phyloP scores from a whole-genome alignment of 2,888 invertebrate genomes.

The Heliconius charithonia region DNA sequence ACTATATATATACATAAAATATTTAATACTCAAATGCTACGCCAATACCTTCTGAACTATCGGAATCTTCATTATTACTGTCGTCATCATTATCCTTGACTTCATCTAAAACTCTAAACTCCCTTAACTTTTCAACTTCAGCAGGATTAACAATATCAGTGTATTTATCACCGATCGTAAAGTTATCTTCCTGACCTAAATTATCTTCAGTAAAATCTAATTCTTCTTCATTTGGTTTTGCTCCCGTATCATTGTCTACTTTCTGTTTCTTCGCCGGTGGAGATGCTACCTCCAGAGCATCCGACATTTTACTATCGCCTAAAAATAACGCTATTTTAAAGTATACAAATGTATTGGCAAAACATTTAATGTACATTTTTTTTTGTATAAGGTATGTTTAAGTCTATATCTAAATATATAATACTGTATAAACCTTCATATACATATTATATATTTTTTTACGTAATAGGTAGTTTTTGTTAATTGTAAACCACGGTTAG shows the following conservation, averaged over 20 bases:
- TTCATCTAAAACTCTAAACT: slow-evolving; percentile 77
- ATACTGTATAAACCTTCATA: neutral
- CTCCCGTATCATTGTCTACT: slow-evolving; percentile 46
- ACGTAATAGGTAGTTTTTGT: neutral
- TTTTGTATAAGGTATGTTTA: neutral
- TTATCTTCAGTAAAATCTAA: slow-evolving; percentile 51
- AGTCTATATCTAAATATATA: slow-evolving; percentile 1
- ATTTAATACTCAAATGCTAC: neutral
- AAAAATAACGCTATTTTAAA: slow-evolving; percentile 42
- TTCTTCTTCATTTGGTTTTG: slow-evolving; percentile 10
- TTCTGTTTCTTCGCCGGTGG: slow-evolving; percentile 62
- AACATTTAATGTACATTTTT: neutral
- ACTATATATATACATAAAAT: neutral
- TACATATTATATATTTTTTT: neutral
- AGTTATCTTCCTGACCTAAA: slow-evolving; percentile 43
- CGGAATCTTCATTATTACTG: slow-evolving; percentile 68
- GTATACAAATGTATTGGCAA: neutral
- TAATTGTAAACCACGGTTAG: neutral
- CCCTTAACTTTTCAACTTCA: slow-evolving; percentile 67
- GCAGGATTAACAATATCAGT: slow-evolving; percentile 61
- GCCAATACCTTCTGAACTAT: slow-evolving; percentile 66
- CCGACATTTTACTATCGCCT: slow-evolving; percentile 47
- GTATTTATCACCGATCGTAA: slow-evolving; percentile 55
- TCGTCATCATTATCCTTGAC: slow-evolving; percentile 75
- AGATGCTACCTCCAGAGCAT: slow-evolving; percentile 36